Base-by-base conservation (phyloP, 2,797 vertebrate species). In the Setipinna tenuifilis region DNA sequence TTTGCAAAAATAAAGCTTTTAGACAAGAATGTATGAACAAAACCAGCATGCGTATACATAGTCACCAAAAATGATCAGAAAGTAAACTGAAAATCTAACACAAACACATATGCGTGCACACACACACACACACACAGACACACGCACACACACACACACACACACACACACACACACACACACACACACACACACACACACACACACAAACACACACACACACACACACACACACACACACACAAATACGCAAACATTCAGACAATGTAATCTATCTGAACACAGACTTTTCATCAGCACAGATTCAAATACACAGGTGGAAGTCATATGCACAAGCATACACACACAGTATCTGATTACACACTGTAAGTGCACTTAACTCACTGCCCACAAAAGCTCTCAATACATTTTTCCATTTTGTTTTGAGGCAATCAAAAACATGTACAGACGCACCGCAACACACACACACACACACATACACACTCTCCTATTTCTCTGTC, bases 11-110 rank as follows among this genome's bases (percentile, higher is more conserved):
- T 78, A 78, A 82, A 25, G 46, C 59, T 82, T 82, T 82, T 89
- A 92, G 90, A 85, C 90, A 93, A 92, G 92, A 92, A 92, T 93
- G 90, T 92, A 78, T 78, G 35, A 89, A 87, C 86, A 86, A 84
- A 87, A 90, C 88, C 89, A 90, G 84, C 88, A 85, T 83, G 87
- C 89, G 75, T 80, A 83, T 90, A 58, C 90, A 88, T 86, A 5
- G 4, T 89, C 86, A 78, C 71, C 35, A 78, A 78, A 75, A 75
- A 75, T 75, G 16, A 75, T 75, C 68, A 41, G 78, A 62, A 48
- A 90, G 85, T 44, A 46, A 68, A 57, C 71, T 78, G 48, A 78
- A 58, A 88, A 59, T 57, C 31, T 50, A 50, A 25, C 44, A 57
- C 28, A 57, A 57, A 83, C 84, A n/a, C 83, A 62, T 21, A 71